Evolutionary conservation across 2,113 vertebrate genomes (phyloP), one percentile per base, ranked within the genome.

Genomic region (Brienomyrus longianalis): DNA sequence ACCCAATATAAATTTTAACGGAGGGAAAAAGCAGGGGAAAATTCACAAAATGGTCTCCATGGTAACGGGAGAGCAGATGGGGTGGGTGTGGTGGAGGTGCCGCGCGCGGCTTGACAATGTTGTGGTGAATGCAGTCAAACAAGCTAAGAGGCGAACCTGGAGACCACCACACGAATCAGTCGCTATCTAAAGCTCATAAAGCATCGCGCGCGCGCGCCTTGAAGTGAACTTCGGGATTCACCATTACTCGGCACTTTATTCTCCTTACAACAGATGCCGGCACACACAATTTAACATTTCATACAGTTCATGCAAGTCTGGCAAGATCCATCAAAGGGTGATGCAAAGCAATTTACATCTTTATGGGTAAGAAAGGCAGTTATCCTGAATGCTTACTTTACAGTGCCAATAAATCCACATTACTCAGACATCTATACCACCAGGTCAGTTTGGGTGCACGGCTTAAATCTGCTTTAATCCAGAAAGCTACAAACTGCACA

Each of bases 31-130:
- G 45, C 43, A 13, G 35, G 13, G 74, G 10, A 48, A 86, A 27
- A 51, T 50, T 7, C 45, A 27, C 45, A 86, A 50, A 50, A 27
- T 86, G 83, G 83, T 86, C 83, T 86, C 83, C 83, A 86, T 86
- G 83, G 83, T 86, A 86, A 86, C 83, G 45, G 47, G n/a, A 86
- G 83, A 86, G 45, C 83, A 86, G 83, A 86, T 27, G 83, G 23
- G 35, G 83, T 50, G 23, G 83, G 83, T 31, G 83, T 11, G 83
- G 47, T 6, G 8, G 83, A 51, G 83, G 27, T 31, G 83, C 10
- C 11, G 10, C 5, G 13, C 11, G 10, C 5, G 13, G 83, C 83
- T 31, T 51, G 83, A 48, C 48, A 51, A 31, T 4, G 83, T 86
- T n/a, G 83, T 13, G 47, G 23, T 51, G 83, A 51, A 48, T 21